Conservation (phyloP, 2,888 invertebrate species). For the Thalpophila matura region DNA sequence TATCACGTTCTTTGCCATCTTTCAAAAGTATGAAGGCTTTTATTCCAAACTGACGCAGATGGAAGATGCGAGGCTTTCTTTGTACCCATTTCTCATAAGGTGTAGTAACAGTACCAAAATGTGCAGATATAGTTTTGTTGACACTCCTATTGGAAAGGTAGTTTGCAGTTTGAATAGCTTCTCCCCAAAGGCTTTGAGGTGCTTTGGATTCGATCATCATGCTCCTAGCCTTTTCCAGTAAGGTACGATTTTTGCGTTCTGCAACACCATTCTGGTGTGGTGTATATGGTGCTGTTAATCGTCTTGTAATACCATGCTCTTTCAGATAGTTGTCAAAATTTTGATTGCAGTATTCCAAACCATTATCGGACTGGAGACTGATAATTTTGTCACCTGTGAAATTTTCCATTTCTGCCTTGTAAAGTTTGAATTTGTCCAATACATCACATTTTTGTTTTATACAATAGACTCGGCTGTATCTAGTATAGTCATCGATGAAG, state of each 20-base stretch:
- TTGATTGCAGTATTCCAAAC: neutral
- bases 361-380: neutral
- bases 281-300: slow-evolving; percentile 21
- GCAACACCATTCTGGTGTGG: slow-evolving; percentile 18
- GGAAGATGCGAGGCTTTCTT: neutral
- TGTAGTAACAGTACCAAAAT: neutral
- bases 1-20: neutral
- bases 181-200: neutral
- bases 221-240: slow-evolving; percentile 15
- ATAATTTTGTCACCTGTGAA: neutral
- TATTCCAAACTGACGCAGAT: neutral
- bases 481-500: neutral
- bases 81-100: neutral
- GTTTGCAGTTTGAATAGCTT: neutral
- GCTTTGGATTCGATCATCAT: slow-evolving; percentile 8
- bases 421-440: neutral
- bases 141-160: neutral
- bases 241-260: slow-evolving; percentile 18
- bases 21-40: neutral
- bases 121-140: neutral
- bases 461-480: neutral
- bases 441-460: neutral
- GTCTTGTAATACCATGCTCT: neutral
- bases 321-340: no score
- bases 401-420: neutral